Percentiles rank a stretch among this genome's conserved stretches.
These are phyloP conservation scores for Cephus rjabovi DNA, from an alignment of 2,888 invertebrate species.

Conservation along the genomic window DNA sequence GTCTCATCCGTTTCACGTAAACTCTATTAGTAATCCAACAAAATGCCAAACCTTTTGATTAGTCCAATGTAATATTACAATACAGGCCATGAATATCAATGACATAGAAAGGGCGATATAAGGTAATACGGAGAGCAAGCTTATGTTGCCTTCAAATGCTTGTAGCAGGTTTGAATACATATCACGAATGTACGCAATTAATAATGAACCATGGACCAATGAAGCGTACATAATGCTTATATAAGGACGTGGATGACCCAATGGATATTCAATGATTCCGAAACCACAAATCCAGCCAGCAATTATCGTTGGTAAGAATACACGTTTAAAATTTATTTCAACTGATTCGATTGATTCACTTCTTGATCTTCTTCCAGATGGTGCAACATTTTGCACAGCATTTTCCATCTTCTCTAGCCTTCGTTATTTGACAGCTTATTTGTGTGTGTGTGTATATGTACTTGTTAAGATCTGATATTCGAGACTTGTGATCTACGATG, in stretches of 20 bases:
- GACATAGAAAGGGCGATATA: background rate
- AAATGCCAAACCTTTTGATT: background rate
- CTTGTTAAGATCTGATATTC: background rate
- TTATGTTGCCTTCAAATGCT: background rate
- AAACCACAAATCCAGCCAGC: conserved; percentile 29
- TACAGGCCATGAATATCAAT: accelerated
- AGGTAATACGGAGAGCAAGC: background rate
- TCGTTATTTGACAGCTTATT: no score
- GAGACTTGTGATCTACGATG: background rate
- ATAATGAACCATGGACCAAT: background rate
- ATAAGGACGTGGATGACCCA: background rate
- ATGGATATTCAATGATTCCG: conserved; percentile 21
- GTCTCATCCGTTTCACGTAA: background rate
- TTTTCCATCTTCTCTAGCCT: background rate
- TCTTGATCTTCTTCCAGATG: background rate
- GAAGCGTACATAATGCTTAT: conserved; percentile 1
- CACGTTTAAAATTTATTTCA: conserved; percentile 9
- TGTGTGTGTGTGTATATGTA: no score
- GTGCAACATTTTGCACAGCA: background rate
- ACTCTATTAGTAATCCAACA: background rate
- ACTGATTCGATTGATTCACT: background rate
- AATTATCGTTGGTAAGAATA: conserved; percentile 20
- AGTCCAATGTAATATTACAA: background rate
- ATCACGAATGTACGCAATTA: accelerated
- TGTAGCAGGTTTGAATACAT: background rate